phyloP scores from a whole-genome alignment of 2,113 vertebrate genomes.

The Brachypodius melanocephalos region DNA sequence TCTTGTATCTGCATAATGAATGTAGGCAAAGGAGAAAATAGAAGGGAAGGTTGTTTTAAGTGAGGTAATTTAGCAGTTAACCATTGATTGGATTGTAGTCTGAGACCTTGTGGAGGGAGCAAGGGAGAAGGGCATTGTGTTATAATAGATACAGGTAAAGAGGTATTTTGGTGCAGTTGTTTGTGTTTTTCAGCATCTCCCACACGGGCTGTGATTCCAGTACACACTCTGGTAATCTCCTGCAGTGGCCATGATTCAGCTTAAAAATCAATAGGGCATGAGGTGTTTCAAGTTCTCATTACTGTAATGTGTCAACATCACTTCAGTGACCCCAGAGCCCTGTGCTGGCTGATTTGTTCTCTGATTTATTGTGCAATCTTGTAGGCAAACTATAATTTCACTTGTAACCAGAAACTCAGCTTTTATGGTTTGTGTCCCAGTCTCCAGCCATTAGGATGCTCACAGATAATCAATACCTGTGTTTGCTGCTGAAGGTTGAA shows the following conservation, averaged over 20 bases:
- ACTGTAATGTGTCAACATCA: slow-evolving; percentile 82
- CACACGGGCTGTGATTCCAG: slow-evolving; percentile 64
- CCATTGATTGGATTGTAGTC: not conserved
- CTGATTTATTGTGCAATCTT: slow-evolving; percentile 85
- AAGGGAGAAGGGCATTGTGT: slow-evolving; percentile 32
- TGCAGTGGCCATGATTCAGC: slow-evolving; percentile 78
- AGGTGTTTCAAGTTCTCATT: slow-evolving; percentile 84
- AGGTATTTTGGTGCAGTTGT: slow-evolving; percentile 65
- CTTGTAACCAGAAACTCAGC: slow-evolving; percentile 76
- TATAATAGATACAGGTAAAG: slow-evolving; percentile 45
- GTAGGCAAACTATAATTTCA: slow-evolving; percentile 80
- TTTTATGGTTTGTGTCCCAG: slow-evolving; percentile 67
- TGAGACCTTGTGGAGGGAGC: not conserved
- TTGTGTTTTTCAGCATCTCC: slow-evolving; percentile 73
- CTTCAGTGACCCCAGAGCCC: slow-evolving; percentile 74
- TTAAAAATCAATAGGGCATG: slow-evolving; percentile 79
- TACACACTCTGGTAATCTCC: slow-evolving; percentile 73
- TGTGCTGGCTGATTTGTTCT: slow-evolving; percentile 73
- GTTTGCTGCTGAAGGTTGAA: slow-evolving; percentile 74
- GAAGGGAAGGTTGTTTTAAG: not conserved
- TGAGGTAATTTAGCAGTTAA: not conserved
- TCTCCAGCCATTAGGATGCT: slow-evolving; percentile 71
- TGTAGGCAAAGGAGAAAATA: not conserved
- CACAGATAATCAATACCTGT: slow-evolving; percentile 73
- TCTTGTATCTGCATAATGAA: not conserved